Evolutionary conservation across 2,113 vertebrate species (phyloP), one percentile per base, ranked within the genome.

Genomic region (Alligator mississippiensis): DNA sequence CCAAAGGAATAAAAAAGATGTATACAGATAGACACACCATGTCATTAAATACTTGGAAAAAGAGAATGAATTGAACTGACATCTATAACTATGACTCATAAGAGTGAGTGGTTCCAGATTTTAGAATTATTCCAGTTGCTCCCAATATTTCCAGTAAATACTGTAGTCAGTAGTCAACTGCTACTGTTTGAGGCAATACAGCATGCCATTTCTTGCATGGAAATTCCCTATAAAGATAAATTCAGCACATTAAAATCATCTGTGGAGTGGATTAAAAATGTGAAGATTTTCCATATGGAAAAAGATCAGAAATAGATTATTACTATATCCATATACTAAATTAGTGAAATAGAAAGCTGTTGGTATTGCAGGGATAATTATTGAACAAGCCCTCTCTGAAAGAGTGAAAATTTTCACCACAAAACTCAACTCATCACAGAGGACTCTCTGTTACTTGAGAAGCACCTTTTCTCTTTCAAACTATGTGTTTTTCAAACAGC

Each of bases 101-200:
- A 57, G 34, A 80, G 60, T 72, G 70, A 95, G n/a, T 77, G 93
- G 90, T 82, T 82, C 59, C 13, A 9, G 57, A 68, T 92, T 87
- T 94, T 62, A 72, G 24, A 55, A 62, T 60, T 74, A 80, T 83
- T 62, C 78, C 61, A 79, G 1, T 55, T 77, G n/a, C 64, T 91
- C 80, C 89, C 90, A 70, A 16, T 68, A 38, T 59, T 80, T 90
- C 61, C 74, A 76, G 21, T 68, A 93, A 86, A 87, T 54, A 4
- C 61, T 72, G 47, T 63, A 28, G 78, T 83, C 68, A 88, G 54
- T 82, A 93, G 57, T 59, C 19, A 74, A 11, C 57, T 18, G 63
- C 85, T 82, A 60, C 82, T 86, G 34, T 64, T 85, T 81, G 34
- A 86, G 24, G 62, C 90, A n/a, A 72, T 27, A 89, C 64, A 87